Evolutionary conservation across 2,113 vertebrate genomes (phyloP).

Genomic region (Colaptes auratus): DNA sequence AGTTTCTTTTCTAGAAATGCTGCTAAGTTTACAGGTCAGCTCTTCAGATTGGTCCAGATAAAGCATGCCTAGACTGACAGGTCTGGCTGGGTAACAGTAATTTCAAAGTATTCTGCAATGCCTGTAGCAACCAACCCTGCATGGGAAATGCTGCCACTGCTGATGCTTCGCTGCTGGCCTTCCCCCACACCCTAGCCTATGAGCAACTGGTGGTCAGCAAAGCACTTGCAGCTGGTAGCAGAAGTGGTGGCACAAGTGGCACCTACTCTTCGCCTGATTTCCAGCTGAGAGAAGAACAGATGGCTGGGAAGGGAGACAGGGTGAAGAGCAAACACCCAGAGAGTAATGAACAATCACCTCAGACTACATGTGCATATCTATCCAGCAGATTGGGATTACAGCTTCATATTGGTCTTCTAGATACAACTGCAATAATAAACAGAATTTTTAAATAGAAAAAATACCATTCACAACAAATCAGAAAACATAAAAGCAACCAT

Average conservation of each 20-base stretch:
- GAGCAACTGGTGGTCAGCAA: neutral
- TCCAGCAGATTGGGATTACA: neutral
- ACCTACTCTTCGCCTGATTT: neutral
- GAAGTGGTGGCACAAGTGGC: neutral
- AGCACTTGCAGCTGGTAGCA: constrained; percentile 6
- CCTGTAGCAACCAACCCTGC: rapidly evolving
- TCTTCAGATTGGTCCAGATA: neutral
- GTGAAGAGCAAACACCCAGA: neutral
- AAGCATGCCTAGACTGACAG: rapidly evolving
- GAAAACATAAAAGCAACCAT: neutral
- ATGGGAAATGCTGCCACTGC: neutral
- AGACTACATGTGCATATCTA: neutral
- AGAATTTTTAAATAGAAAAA: neutral
- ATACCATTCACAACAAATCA: neutral
- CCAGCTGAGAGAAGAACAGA: neutral
- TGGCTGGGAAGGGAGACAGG: neutral
- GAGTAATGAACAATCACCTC: neutral
- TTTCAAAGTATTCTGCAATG: neutral
- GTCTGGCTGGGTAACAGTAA: neutral
- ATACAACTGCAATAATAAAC: neutral
- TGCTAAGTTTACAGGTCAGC: neutral
- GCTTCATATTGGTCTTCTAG: neutral
- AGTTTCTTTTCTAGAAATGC: neutral
- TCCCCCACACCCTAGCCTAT: neutral
- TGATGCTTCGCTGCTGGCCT: neutral